Conservation (phyloP, 2,888 invertebrate species). For the Amorpha juglandis region DNA sequence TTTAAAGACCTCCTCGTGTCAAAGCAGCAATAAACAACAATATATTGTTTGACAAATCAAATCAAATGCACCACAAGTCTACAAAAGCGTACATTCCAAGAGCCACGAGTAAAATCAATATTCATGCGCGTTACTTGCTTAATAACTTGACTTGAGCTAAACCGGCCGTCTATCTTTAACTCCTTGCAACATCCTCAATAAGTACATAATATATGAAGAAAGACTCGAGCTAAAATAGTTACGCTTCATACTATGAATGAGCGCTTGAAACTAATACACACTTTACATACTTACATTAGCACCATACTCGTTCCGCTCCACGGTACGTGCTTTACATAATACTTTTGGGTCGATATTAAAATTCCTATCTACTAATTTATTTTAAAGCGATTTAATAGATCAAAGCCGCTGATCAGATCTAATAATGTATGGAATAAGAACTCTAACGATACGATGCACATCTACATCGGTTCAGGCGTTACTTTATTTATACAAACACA, state of each 20-base stretch:
- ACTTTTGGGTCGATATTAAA: neutral
- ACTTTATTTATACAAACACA: no score
- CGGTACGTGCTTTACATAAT: neutral
- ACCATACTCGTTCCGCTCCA: neutral
- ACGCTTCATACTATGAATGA: conserved; percentile 25
- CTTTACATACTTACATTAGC: conserved; percentile 30
- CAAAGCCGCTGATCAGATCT: no score
- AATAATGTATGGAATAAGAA: no score
- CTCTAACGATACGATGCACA: no score
- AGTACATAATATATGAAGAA: conserved; percentile 33
- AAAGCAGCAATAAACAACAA: no score
- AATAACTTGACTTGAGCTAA: conserved; percentile 41
- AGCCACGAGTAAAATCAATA: conserved; percentile 46
- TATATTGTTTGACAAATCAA: neutral
- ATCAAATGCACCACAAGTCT: neutral
- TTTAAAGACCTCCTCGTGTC: no score
- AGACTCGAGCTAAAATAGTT: conserved; percentile 31
- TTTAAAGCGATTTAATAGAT: neutral
- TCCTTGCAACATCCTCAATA: conserved; percentile 50
- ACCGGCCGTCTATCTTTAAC: conserved; percentile 58
- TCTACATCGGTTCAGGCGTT: no score
- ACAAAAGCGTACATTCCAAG: neutral
- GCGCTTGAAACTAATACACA: conserved; percentile 32
- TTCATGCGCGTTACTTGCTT: conserved; percentile 41
- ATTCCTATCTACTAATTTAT: no score